A percentile compares a stretch with the other conserved stretches of the same genome.
These are phyloP conservation scores for Nycticryphes semicollaris DNA, from an alignment of 2,113 vertebrate species.

Conservation along the genomic window DNA sequence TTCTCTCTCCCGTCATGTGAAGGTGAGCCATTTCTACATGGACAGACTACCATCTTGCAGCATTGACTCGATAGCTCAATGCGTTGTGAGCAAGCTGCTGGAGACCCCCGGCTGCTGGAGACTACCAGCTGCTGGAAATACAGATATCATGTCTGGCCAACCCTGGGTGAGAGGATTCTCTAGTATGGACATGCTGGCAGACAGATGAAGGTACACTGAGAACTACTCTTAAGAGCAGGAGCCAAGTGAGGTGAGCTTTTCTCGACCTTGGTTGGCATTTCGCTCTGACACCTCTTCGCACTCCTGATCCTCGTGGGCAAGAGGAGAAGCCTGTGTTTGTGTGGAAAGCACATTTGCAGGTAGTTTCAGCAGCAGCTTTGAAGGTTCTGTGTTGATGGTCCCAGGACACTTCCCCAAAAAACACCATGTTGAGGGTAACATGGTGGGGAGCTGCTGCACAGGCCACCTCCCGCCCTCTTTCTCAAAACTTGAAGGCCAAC, in stretches of 20 bases:
- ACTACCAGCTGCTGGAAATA: neutral
- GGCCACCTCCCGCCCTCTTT: neutral
- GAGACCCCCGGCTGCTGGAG: neutral
- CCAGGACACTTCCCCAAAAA: neutral
- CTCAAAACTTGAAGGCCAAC: neutral
- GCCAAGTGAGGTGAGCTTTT: neutral
- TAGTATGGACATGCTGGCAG: fast-evolving
- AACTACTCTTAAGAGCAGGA: neutral
- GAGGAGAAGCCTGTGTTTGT: neutral
- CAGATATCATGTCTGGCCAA: neutral
- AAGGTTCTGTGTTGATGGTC: neutral
- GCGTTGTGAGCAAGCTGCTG: neutral
- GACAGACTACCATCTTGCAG: neutral
- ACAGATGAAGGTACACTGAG: fast-evolving
- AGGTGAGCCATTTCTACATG: neutral
- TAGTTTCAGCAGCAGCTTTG: neutral
- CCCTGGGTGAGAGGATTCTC: neutral
- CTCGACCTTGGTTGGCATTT: neutral
- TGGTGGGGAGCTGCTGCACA: neutral
- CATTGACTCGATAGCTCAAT: fast-evolving
- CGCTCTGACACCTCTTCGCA: fast-evolving
- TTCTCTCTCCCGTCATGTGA: neutral
- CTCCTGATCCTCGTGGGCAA: neutral
- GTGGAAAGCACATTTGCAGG: neutral
- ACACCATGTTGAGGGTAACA: neutral